Evolutionary conservation across 2,888 invertebrate genomes (phyloP).

Genomic region (Macrophya alboannulata): DNA sequence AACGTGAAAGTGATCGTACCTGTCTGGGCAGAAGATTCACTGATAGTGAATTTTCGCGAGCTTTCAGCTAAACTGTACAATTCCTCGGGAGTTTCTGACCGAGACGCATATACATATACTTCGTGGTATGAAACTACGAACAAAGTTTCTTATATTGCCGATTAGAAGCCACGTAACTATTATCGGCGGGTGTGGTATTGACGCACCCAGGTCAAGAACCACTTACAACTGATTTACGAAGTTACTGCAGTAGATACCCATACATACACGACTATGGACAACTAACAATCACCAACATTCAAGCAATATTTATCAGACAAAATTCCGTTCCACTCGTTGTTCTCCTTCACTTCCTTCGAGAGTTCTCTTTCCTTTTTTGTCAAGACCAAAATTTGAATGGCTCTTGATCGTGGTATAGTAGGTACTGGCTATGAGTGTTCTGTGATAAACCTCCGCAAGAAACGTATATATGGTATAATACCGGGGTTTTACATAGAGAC

Average conservation of each 20-base stretch:
- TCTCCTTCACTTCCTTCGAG: neutral
- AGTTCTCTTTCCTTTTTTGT: neutral
- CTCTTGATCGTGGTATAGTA: neutral
- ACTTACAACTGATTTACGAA: constrained; percentile 43
- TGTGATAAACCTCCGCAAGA: neutral
- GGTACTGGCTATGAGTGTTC: neutral
- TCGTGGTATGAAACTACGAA: neutral
- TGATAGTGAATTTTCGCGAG: neutral
- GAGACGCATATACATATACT: neutral
- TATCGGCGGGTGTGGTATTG: constrained; percentile 27
- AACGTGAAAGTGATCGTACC: constrained; percentile 2
- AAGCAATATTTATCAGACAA: neutral
- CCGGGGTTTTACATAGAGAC: neutral
- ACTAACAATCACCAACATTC: neutral
- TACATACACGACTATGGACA: neutral
- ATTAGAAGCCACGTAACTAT: constrained; percentile 32
- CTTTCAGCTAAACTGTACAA: neutral
- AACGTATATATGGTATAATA: neutral
- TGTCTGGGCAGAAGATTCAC: neutral
- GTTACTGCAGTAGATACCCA: neutral
- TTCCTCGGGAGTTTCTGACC: neutral
- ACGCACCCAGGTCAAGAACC: constrained; percentile 53
- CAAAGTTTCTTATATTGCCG: constrained; percentile 24
- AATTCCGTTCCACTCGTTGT: neutral
- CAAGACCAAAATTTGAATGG: neutral